Evolutionary conservation across 30 jellyfish, hydroid and myxozoan genomes (phyloP).

Genomic region (Hydra vulgaris): DNA sequence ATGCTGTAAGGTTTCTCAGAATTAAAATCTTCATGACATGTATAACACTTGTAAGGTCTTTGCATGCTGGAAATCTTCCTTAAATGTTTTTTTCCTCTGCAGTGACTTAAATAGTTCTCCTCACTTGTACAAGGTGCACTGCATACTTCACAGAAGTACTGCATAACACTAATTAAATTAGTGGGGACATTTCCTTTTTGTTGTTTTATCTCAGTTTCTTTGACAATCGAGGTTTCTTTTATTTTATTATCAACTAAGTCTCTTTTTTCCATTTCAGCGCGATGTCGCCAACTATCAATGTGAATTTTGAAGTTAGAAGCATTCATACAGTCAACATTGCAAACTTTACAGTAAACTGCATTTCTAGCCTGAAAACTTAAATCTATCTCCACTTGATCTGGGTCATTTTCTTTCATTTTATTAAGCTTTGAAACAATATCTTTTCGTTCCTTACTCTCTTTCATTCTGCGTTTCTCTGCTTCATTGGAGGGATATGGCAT

Average conservation of each 20-base stretch:
- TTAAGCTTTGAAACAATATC: conserved; percentile 25
- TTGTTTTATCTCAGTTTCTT: conserved; percentile 13
- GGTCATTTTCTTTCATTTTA: conserved; percentile 2
- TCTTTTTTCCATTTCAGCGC: conserved; percentile 63
- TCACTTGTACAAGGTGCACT: conserved; percentile 23
- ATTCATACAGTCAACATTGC: conserved; percentile 67
- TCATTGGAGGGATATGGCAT: not conserved
- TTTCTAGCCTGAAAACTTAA: not conserved
- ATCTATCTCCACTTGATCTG: not conserved
- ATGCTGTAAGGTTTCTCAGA: conserved; percentile 29
- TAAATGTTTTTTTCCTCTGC: conserved; percentile 44
- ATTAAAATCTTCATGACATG: conserved; percentile 29
- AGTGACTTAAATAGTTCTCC: conserved; percentile 39
- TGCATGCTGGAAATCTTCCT: conserved; percentile 28
- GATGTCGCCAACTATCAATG: conserved; percentile 80
- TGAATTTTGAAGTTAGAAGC: conserved; percentile 44
- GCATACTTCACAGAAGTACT: conserved; percentile 59
- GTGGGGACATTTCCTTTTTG: conserved; percentile 21
- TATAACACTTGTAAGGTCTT: conserved; percentile 53
- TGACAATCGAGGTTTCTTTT: conserved; percentile 11
- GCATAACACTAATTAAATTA: not conserved
- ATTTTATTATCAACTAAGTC: conserved; percentile 33
- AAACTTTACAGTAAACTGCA: conserved; percentile 41
- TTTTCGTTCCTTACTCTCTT: conserved; percentile 17
- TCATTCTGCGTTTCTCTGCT: conserved; percentile 3